Evolutionary conservation across 30 jellyfish, hydroid and myxozoan genomes (phyloP).

Genomic region (Hydractinia symbiolongicarpus): DNA sequence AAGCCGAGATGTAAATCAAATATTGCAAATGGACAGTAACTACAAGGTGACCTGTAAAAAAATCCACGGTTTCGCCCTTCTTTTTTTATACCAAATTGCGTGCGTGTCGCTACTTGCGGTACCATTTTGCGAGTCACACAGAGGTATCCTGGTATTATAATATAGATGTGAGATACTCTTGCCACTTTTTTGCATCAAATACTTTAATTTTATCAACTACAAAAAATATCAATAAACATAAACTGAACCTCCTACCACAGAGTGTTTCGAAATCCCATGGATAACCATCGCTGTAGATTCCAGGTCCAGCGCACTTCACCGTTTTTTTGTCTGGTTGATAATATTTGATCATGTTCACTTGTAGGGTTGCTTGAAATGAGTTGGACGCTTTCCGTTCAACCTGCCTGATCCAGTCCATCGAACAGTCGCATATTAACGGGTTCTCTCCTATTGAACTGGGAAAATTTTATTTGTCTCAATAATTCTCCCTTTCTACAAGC

Average conservation of each 20-base stretch:
- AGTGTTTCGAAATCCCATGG: slow-evolving; percentile 11
- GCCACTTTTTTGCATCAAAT: no score
- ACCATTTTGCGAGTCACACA: no score
- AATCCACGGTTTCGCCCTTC: no score
- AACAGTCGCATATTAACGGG: slow-evolving; percentile 11
- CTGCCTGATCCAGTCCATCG: not conserved
- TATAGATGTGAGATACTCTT: no score
- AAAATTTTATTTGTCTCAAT: not conserved
- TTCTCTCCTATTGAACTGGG: not conserved
- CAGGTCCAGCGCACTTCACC: slow-evolving; percentile 8
- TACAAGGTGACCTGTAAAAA: no score
- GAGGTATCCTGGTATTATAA: no score
- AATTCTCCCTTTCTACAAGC: no score
- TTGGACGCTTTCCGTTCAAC: not conserved
- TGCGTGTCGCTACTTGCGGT: no score
- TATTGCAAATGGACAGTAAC: no score
- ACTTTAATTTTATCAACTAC: no score
- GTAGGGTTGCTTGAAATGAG: not conserved
- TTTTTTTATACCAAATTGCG: no score
- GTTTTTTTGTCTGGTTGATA: not conserved
- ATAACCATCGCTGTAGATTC: not conserved
- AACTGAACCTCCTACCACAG: not conserved
- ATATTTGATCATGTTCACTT: not conserved
- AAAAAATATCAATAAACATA: no score
- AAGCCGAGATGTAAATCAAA: not conserved